A percentile compares a stretch with the other conserved stretches of the same genome.
Conservation (phyloP, 1,140 invertebrate genomes). For the Argopecten irradians region DNA sequence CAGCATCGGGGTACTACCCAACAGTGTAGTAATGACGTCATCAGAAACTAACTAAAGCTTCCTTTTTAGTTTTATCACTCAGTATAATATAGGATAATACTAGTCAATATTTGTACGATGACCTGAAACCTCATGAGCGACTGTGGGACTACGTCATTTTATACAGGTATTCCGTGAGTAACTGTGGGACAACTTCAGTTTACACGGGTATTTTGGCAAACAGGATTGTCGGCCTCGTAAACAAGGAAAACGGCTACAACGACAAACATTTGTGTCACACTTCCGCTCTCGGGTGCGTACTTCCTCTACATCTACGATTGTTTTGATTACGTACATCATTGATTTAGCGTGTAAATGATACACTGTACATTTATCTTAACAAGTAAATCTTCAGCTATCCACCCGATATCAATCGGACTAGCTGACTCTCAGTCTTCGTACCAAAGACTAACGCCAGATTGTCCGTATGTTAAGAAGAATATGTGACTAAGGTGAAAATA, state of each 20-base stretch:
- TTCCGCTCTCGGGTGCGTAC: neutral
- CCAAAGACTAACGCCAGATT: neutral
- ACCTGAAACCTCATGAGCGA: slow-evolving; percentile 8
- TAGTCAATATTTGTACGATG: neutral
- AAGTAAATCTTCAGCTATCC: neutral
- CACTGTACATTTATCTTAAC: neutral
- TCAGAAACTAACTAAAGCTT: neutral
- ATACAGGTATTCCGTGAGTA: neutral
- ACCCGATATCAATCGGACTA: neutral
- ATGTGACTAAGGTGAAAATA: neutral
- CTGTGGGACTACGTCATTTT: neutral
- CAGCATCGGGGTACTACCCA: slow-evolving; percentile 19
- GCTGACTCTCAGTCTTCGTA: neutral
- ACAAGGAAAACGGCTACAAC: slow-evolving; percentile 15
- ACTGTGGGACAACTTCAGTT: neutral
- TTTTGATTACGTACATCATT: neutral
- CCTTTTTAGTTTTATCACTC: neutral
- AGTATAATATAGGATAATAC: neutral
- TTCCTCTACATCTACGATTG: neutral
- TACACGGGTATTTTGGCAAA: slow-evolving; percentile 4
- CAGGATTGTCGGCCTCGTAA: neutral
- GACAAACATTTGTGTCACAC: neutral
- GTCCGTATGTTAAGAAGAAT: neutral
- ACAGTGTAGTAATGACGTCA: neutral
- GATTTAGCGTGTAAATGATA: neutral